phyloP scores from a whole-genome alignment of 2,113 vertebrate genomes.

The Mastomys coucha region DNA sequence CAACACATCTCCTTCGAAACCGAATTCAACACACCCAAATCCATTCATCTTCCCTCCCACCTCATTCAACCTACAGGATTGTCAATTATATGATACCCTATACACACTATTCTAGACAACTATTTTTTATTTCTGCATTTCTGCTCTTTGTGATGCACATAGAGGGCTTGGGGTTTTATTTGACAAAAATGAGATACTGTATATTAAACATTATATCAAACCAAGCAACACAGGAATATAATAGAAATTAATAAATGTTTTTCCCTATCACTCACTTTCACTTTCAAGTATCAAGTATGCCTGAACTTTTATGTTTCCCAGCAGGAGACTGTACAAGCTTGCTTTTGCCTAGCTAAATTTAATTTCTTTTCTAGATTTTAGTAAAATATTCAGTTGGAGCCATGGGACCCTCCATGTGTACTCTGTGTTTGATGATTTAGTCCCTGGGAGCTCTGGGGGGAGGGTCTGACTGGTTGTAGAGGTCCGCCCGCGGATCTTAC shows the following conservation, averaged over 20 bases:
- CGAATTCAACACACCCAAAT: constrained; percentile 48
- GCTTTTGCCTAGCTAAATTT: not conserved
- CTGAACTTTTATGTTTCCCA: not conserved
- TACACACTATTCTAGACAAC: not conserved
- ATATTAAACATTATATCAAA: not conserved
- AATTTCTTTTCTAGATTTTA: not conserved
- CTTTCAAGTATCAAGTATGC: not conserved
- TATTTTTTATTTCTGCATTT: not conserved
- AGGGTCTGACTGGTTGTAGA: too few relatives aligned
- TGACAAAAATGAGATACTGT: not conserved
- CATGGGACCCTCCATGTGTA: too few relatives aligned
- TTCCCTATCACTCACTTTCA: not conserved
- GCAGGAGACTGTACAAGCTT: not conserved
- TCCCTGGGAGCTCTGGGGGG: too few relatives aligned
- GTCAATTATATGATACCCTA: constrained; percentile 21
- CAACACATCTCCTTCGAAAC: constrained; percentile 48
- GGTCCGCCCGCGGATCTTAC: too few relatives aligned
- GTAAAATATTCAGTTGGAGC: not conserved
- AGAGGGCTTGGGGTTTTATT: not conserved
- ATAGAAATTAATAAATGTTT: not conserved
- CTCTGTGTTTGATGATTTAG: too few relatives aligned
- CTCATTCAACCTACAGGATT: not conserved
- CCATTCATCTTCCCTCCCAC: constrained; percentile 46
- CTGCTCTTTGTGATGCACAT: not conserved
- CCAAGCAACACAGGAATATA: not conserved